A percentile compares a stretch with the other conserved stretches of the same genome.
Evolutionary conservation across 2,797 vertebrate species (phyloP).

Genomic region (Diglossa cyanea): DNA sequence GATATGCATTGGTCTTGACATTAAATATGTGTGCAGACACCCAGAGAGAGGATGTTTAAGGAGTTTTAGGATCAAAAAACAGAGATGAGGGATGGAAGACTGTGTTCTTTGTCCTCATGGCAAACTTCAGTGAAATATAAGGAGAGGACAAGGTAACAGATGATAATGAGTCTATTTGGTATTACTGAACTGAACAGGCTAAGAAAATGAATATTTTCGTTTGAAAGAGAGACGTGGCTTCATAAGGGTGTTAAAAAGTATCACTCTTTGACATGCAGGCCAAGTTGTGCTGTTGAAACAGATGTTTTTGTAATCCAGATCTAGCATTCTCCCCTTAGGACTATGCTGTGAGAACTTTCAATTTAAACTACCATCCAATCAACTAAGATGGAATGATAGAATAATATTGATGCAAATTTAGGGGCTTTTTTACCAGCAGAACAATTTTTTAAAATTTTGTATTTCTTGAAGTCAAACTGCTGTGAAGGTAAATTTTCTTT

Average conservation of each 20-base stretch:
- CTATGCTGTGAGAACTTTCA: background rate
- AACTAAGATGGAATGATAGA: background rate
- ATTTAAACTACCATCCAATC: background rate
- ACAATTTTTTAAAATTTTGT: background rate
- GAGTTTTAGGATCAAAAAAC: background rate
- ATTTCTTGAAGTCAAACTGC: background rate
- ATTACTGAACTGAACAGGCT: background rate
- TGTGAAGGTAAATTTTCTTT: background rate
- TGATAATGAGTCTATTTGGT: background rate
- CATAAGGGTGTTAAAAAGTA: background rate
- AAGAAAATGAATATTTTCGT: background rate
- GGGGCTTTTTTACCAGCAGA: background rate
- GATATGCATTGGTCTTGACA: background rate
- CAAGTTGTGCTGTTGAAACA: background rate
- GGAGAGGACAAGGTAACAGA: background rate
- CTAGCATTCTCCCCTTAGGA: background rate
- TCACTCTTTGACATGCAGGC: background rate
- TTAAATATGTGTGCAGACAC: background rate
- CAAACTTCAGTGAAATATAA: background rate
- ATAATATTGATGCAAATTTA: background rate
- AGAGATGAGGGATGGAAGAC: background rate
- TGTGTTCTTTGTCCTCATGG: background rate
- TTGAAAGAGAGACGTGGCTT: background rate
- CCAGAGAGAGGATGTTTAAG: background rate
- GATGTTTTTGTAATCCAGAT: background rate